phyloP scores from a whole-genome alignment of 2,797 vertebrate genomes.

The Botia almorhae region DNA sequence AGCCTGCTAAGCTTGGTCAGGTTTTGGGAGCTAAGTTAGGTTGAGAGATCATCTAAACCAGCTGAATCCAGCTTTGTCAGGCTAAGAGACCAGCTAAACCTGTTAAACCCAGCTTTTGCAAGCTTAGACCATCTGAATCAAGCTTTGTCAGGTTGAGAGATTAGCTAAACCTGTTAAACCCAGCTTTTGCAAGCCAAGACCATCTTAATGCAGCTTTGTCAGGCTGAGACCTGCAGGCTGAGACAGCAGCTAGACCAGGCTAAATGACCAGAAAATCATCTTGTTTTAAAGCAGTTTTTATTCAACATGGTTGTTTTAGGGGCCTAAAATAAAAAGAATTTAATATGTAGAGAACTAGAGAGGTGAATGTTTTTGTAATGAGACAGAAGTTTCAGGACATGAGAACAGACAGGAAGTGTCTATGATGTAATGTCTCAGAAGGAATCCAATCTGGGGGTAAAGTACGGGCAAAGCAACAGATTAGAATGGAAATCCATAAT shows the following conservation, averaged over 20 bases:
- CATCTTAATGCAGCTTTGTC: too few species aligned
- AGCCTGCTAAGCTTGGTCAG: neutral
- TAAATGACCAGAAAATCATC: neutral
- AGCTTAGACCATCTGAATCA: neutral
- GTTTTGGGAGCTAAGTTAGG: neutral
- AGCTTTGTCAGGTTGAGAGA: too few species aligned
- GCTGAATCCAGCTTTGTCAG: too few species aligned
- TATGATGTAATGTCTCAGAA: constrained; percentile 22
- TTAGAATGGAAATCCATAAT: constrained; percentile 31
- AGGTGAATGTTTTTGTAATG: neutral
- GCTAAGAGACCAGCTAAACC: too few species aligned
- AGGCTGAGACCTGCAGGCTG: too few species aligned
- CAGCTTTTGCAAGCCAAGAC: neutral
- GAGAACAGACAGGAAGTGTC: constrained; percentile 2
- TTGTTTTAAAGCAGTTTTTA: neutral
- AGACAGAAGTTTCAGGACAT: constrained; percentile 3
- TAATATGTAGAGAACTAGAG: neutral
- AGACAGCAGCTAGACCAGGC: too few species aligned
- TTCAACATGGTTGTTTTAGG: neutral
- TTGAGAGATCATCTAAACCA: neutral
- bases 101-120: too few species aligned
- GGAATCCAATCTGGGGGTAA: constrained; percentile 26
- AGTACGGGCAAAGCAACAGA: constrained; percentile 4
- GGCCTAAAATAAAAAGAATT: neutral
- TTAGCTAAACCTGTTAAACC: too few species aligned